Base-by-base conservation (phyloP, 1,140 invertebrate genomes). In the Chlorops oryzae region DNA sequence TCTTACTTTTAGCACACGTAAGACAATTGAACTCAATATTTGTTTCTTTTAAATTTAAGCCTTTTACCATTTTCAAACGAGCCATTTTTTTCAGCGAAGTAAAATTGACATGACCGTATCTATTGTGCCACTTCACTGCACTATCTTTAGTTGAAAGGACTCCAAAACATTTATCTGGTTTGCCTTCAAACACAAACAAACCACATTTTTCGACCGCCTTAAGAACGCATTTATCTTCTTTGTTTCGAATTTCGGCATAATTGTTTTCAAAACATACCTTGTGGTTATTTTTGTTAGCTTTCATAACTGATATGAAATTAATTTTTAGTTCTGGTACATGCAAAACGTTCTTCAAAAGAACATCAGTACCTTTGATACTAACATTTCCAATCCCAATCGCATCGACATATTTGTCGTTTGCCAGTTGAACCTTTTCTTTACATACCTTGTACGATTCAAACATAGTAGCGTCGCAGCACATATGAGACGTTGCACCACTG, bases 1-100 rank as follows among this genome's bases (percentile, higher is more conserved):
- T 46, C 47, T 54, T 47, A 10, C 9, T 42, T 50, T 41, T 39
- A 5, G n/a, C 4, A 18, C 37, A 48, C 18, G 22, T 43, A n/a
- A n/a, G n/a, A n/a, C n/a, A n/a, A n/a, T n/a, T n/a, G n/a, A n/a
- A n/a, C n/a, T n/a, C n/a, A n/a, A n/a, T n/a, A n/a, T n/a, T n/a
- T n/a, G n/a, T n/a, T n/a, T n/a, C n/a, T n/a, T n/a, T n/a, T n/a
- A n/a, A n/a, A n/a, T n/a, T n/a, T n/a, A n/a, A n/a, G n/a, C n/a
- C n/a, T n/a, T n/a, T n/a, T n/a, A n/a, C n/a, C n/a, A n/a, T n/a
- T n/a, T n/a, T n/a, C n/a, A n/a, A n/a, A n/a, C n/a, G n/a, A n/a
- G n/a, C 27, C 27, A 32, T 32, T 32, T 32, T 32, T 9, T 32
- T 32, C 7, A 32, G 27, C 7, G 7, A 9, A 13, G 7, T n/a